These are phyloP conservation scores for Wiebesia pumilae DNA, from an alignment of 1,140 invertebrate genomes.

Conservation along the genomic window DNA sequence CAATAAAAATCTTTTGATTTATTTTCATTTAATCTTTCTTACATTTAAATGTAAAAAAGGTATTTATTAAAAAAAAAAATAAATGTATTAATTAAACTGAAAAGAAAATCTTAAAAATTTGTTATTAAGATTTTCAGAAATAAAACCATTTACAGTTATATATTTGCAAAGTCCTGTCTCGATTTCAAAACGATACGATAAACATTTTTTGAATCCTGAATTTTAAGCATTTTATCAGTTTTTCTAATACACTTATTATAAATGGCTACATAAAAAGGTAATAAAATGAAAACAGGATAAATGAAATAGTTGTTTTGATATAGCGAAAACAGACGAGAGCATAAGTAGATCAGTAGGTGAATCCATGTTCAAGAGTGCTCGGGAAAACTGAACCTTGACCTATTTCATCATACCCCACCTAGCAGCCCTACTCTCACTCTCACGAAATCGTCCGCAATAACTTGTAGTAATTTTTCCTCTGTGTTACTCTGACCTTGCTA, in stretches of 20 bases:
- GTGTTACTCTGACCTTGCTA: neutral
- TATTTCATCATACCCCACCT: constrained; percentile 7
- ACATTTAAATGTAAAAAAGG: no score
- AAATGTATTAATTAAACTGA: no score
- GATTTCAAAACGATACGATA: neutral
- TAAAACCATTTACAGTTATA: no score
- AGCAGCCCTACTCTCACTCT: constrained; percentile 16
- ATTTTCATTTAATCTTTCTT: no score
- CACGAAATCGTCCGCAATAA: neutral
- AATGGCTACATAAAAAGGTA: neutral
- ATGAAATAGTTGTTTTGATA: neutral
- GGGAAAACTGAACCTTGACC: constrained; percentile 14
- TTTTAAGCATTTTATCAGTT: neutral
- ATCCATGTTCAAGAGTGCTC: constrained; percentile 13
- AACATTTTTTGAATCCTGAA: neutral
- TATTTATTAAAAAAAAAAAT: no score
- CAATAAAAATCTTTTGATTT: no score
- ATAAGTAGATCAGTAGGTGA: constrained; percentile 17
- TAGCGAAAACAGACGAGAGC: neutral
- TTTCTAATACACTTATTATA: neutral
- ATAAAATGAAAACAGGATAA: neutral
- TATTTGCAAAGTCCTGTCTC: no score
- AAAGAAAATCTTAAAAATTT: no score
- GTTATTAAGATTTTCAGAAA: no score
- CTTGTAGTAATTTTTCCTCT: neutral